Evolutionary conservation across 2,797 vertebrate genomes (phyloP), one percentile per base, ranked within the genome.

Genomic region (Enteromius argenteus): DNA sequence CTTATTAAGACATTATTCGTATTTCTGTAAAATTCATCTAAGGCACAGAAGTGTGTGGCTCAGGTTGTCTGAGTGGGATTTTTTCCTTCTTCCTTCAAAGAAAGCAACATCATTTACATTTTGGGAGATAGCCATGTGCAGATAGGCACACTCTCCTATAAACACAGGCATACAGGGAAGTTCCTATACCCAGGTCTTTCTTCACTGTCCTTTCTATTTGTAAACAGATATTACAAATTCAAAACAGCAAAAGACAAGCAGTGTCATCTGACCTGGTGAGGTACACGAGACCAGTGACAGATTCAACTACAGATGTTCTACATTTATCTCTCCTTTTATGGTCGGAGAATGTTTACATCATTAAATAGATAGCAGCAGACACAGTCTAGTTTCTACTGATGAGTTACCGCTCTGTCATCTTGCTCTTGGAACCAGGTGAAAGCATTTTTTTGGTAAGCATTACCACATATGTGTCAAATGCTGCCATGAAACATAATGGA

Each of bases 381-480:
- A 51, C 58, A 35, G 21, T 53, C 13, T 23, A 74, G 32, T 71
- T 58, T 62, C 27, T 32, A 46, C 7, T 53, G 42, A 67, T 64
- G 44, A 85, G 42, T 71, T 78, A 79, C 27, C 2, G 21, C 35
- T 56, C 32, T 17, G 67, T 78, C 37, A 85, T 56, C 44, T 27
- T 51, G 75, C 66, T 32, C 21, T 39, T 21, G 66, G 62, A 83
- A 77, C 14, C 42, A 58, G 44, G 11, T 19, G 6, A 66, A 27
- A 67, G 39, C 27, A 49, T 49, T 17, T n/a, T 64, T 53, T 74
- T 27, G 27, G 11, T 71, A 81, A 74, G 77, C 30, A 62, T 86
- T 68, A 84, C 69, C 44, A 84, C 84, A 87, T 81, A 13, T 73
- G 66, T 44, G 66, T 73, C 53, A 58, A 49, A 81, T 17, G 17